Conservation (phyloP, 2,113 vertebrate species). For the Dromiciops gliroides region DNA sequence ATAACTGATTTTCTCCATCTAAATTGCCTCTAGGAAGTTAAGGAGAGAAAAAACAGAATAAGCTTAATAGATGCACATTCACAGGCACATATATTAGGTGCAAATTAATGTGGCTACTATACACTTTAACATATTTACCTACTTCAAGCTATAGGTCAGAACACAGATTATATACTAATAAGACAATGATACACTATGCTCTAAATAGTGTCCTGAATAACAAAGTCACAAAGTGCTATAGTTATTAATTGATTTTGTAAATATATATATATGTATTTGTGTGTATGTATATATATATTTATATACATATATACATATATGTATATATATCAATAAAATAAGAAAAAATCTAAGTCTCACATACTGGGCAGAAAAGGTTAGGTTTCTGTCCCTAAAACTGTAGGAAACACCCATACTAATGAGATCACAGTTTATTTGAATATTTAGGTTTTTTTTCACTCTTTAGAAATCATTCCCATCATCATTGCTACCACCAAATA, state of each 20-base stretch:
- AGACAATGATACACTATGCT: background rate
- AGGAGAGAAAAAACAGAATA: constrained; percentile 11
- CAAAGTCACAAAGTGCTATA: background rate
- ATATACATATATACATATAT: too few species aligned
- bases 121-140: constrained; percentile 14
- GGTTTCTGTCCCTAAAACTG: background rate
- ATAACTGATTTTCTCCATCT: constrained; percentile 12
- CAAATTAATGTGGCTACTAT: constrained; percentile 16
- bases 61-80: constrained; percentile 50
- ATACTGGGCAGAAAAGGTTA: background rate
- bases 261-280: too few species aligned
- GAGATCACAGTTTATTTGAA: background rate
- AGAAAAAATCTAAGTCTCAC: background rate
- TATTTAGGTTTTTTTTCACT: background rate
- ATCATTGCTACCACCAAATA: background rate
- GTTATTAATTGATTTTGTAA: background rate
- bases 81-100: background rate
- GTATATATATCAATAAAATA: background rate
- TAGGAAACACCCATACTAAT: background rate
- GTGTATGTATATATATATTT: too few species aligned
- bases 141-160: background rate
- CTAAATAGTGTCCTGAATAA: background rate
- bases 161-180: constrained; percentile 5
- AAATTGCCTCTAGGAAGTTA: background rate
- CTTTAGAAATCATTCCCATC: background rate